Evolutionary conservation across 2,888 invertebrate genomes (phyloP), one percentile per base, ranked within the genome.

Genomic region (Diarsia mendica): DNA sequence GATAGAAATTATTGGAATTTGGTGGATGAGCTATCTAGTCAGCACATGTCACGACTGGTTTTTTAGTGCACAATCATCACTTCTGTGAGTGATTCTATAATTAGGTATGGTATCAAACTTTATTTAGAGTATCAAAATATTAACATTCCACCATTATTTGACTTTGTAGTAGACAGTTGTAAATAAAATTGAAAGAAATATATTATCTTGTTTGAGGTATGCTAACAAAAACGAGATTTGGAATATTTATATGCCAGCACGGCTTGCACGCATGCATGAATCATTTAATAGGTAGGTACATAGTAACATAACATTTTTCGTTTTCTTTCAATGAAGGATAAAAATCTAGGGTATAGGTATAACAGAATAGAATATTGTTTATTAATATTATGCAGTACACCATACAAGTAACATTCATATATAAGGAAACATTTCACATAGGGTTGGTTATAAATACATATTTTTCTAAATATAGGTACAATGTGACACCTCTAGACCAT

Each of bases 131-230:
- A 67, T 67, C 49, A 48, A 33, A 63, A 67, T 33, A 64, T 80
- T 65, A 73, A 39, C 74, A 53, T 13, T 49, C 51, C 9, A 64
- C 51, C 67, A 63, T 66, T 79, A 75, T 69, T 76, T 82, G 55
- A 66, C 28, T 13, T 63, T 18, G 65, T 61, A 68, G 61, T 75
- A 76, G 66, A 58, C 76, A 64, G 13, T 49, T 44, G 53, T 66
- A 82, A 61, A 82, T 68, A 55, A 20, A 72, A 69, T 76, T 64
- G 48, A 49, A 68, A 82, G 20, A 49, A 68, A 68, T 76, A 66
- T n/a, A n/a, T n/a, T n/a, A 66, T 71, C 64, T 71, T 83, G 77
- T 71, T 80, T 82, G 58, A 67, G 33, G 51, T 82, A 60, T 65
- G 77, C 65, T 65, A 66, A 75, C 58, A 78, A 61, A 70, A 48